Conservation (phyloP, 1,140 invertebrate species). For the Mesaphorura yosii region DNA sequence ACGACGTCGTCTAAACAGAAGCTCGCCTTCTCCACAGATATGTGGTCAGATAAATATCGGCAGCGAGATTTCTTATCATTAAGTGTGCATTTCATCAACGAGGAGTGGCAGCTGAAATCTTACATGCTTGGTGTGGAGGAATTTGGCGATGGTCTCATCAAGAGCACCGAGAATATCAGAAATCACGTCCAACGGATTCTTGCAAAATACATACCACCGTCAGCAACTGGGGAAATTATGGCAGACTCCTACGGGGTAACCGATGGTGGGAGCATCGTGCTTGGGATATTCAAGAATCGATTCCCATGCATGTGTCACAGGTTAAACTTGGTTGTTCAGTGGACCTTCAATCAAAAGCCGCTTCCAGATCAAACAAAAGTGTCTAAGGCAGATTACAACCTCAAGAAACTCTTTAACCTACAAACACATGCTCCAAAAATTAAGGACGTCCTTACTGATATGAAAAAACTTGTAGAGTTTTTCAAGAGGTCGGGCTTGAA, state of each 20-base stretch:
- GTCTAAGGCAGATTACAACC: not conserved
- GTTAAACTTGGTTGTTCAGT: constrained; percentile 7
- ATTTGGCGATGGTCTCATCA: constrained; percentile 1
- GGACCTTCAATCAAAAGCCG: constrained; percentile 1
- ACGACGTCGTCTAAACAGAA: not conserved
- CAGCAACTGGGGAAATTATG: not conserved
- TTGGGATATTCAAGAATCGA: not conserved
- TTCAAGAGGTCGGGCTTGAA: constrained; percentile 6
- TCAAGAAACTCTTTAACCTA: constrained; percentile 5
- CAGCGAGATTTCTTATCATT: constrained; percentile 13
- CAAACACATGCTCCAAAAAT: not conserved
- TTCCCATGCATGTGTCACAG: constrained; percentile 16
- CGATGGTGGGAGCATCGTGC: constrained; percentile 11
- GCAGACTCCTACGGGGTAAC: not conserved
- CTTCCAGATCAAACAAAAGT: not conserved
- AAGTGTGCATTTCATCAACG: constrained; percentile 9
- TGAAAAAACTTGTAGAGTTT: constrained; percentile 9
- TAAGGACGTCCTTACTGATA: not conserved
- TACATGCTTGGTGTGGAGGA: constrained; percentile 2
- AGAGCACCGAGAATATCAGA: constrained; percentile 8
- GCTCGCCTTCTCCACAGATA: constrained; percentile 6
- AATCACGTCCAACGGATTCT: not conserved
- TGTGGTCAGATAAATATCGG: constrained; percentile 17
- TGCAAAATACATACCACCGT: not conserved
- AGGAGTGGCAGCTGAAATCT: not conserved